Conservation (phyloP, 2,797 vertebrate genomes). For the Myripristis murdjan region DNA sequence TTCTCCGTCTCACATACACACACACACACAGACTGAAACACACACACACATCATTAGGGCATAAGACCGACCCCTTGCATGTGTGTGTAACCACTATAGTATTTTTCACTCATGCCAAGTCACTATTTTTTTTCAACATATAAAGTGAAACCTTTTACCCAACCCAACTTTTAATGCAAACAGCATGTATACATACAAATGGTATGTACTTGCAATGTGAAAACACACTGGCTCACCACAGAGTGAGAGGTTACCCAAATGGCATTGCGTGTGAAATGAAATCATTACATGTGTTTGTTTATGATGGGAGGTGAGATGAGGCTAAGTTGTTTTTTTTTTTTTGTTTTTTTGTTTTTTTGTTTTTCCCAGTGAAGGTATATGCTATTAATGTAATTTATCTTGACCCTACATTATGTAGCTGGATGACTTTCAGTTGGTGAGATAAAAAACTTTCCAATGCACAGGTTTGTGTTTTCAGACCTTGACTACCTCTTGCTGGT, state of each 20-base stretch:
- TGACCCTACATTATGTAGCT: constrained; percentile 14
- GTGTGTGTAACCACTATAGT: not conserved
- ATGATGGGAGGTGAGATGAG: constrained; percentile 20
- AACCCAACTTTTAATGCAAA: constrained; percentile 28
- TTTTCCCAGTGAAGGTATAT: too few species aligned
- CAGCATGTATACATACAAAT: constrained; percentile 1
- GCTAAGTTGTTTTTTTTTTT: too few species aligned
- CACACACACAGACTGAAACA: not conserved
- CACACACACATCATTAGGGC: constrained; percentile 32
- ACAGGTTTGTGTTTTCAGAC: too few species aligned
- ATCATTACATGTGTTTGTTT: constrained; percentile 16
- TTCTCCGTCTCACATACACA: constrained; percentile 1
- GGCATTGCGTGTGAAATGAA: not conserved
- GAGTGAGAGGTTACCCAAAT: constrained; percentile 19
- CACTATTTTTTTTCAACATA: constrained; percentile 43
- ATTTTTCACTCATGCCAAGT: constrained; percentile 21
- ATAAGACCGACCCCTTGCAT: not conserved
- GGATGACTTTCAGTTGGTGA: constrained; percentile 37
- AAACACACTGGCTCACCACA: constrained; percentile 22
- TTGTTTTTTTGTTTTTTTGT: too few species aligned
- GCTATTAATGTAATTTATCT: constrained; percentile 41
- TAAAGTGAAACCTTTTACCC: constrained; percentile 27
- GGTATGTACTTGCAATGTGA: not conserved
- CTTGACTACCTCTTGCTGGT: too few species aligned
- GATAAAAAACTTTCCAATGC: not conserved